Evolutionary conservation across 2,113 vertebrate genomes (phyloP).

Genomic region (Alexandromys fortis): DNA sequence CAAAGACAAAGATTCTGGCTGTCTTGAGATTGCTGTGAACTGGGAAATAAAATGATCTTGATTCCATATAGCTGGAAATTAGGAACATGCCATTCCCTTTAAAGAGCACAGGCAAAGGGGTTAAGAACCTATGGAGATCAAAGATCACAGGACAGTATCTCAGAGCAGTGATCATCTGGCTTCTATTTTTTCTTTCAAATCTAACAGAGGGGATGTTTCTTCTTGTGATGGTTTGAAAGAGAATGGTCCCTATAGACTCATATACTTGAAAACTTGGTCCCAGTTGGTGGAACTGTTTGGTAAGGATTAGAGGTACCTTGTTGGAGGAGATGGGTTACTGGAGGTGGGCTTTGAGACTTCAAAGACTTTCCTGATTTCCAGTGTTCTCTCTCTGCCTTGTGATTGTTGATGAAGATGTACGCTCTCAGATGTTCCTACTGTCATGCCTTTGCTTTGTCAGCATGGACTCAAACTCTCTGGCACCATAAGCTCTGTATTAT

Average conservation of each 20-base stretch:
- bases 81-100: not conserved
- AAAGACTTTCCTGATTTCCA: not conserved
- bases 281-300: not conserved
- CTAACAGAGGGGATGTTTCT: not conserved
- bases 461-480: too few species aligned
- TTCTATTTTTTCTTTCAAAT: not conserved
- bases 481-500: not conserved
- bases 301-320: not conserved
- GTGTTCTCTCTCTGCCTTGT: not conserved
- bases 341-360: not conserved
- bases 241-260: not conserved
- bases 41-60: not conserved
- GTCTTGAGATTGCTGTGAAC: not conserved
- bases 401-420: not conserved
- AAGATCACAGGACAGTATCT: not conserved
- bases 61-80: not conserved
- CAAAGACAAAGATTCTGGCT: not conserved
- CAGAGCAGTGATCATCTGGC: not conserved
- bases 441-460: not conserved
- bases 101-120: not conserved
- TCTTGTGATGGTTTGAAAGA: not conserved
- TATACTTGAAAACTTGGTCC: not conserved
- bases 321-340: not conserved
- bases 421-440: not conserved
- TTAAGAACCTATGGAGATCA: not conserved